Percentiles rank a stretch among this genome's conserved stretches.
Conservation (phyloP, 1,140 invertebrate species). For the Drosophila repletoides region DNA sequence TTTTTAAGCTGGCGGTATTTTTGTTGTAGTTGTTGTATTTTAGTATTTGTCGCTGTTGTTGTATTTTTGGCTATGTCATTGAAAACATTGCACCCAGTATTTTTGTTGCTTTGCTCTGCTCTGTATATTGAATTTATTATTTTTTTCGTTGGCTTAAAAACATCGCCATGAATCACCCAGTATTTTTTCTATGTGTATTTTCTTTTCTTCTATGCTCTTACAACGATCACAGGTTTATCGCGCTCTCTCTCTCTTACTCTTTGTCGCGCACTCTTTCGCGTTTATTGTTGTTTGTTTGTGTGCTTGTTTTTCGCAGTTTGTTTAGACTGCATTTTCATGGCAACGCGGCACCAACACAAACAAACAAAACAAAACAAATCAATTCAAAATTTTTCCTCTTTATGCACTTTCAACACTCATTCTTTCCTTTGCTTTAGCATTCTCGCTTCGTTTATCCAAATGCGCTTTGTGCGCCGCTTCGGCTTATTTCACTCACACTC, state of each 20-base stretch:
- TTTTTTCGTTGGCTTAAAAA: too few species aligned
- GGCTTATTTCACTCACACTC: slow-evolving; percentile 39
- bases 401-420: slow-evolving; percentile 25
- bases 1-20: slow-evolving; percentile 37
- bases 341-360: slow-evolving; percentile 39
- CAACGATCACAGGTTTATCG: slow-evolving; percentile 26
- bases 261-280: too few species aligned
- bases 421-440: slow-evolving; percentile 20
- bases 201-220: slow-evolving; percentile 5
- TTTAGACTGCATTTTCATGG: slow-evolving; percentile 79
- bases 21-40: slow-evolving; percentile 14
- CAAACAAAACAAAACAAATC: slow-evolving; percentile 5
- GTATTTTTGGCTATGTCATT: slow-evolving; percentile 50
- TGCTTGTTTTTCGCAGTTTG: slow-evolving; percentile 44
- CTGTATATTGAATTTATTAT: too few species aligned
- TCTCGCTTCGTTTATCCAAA: slow-evolving; percentile 20
- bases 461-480: slow-evolving; percentile 33
- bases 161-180: slow-evolving; percentile 63
- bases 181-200: slow-evolving; percentile 43
- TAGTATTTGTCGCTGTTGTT: slow-evolving; percentile 43
- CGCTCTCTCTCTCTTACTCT: neutral
- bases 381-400: slow-evolving; percentile 19
- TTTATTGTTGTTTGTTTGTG: slow-evolving; percentile 46
- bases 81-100: slow-evolving; percentile 20
- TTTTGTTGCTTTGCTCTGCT: too few species aligned